Base-by-base conservation (phyloP, 2,888 invertebrate species). In the Drepana falcataria region DNA sequence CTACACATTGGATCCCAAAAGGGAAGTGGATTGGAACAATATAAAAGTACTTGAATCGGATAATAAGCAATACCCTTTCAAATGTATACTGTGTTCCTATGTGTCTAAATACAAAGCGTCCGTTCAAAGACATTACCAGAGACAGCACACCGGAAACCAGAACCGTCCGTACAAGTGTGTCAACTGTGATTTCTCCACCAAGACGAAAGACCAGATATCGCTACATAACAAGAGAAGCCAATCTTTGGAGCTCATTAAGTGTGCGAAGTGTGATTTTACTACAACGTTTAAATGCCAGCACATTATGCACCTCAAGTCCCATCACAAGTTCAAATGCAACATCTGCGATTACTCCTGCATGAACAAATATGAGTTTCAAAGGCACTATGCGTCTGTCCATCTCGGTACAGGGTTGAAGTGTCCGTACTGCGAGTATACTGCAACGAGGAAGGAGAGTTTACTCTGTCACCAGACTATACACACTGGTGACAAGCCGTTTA, bases 131-230 rank as follows among this genome's bases (percentile, higher is more conserved):
- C 87, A 88, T 53, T 87, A 72, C 9, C 87, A 85, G 58, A 59
- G 87, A 2, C 81, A 77, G 34, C 87, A 88, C 58, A 85, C 85
- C 0, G 79, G 78, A 0, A 63, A 56, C 0, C 61, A 78, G 0
- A 76, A 75, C 33, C 59, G 79, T 2, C 87, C 87, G 0, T 88
- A 79, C 55, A 81, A 81, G 55, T 88, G 87, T 49, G 53, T 73
- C 0, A 83, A 85, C 48, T 88, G 87, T 51, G 83, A 82, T 35
- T 87, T 86, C 47, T 75, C 81, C 0, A 85, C 87, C 0, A 87
- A 87, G 69, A 87, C 87, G 0, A 83, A 84, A 61, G 87, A 88
- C 9, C 83, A 85, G 48, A 84, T 87, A 4, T 63, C 79, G 0
- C 59, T 87, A 7, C 87, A 87, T 49, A 83, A 78, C n/a, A 85